phyloP scores from a whole-genome alignment of 2,113 vertebrate genomes.

The Oncorhynchus keta region DNA sequence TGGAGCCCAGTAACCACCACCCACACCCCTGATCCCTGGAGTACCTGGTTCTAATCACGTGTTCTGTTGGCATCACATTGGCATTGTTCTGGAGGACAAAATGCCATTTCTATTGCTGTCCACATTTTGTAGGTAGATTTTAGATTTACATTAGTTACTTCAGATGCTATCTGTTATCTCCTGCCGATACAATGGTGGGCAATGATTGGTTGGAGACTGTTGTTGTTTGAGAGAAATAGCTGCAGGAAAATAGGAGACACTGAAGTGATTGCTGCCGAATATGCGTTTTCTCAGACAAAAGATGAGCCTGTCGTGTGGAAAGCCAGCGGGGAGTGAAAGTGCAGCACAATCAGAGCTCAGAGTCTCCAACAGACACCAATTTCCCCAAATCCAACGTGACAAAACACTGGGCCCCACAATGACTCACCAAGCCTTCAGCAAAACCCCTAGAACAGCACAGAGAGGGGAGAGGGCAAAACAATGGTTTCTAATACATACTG shows the following conservation, averaged over 20 bases:
- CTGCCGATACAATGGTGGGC: background rate
- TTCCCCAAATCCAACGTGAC: too few relatives aligned
- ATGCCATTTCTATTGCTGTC: background rate
- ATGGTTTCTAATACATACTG: too few relatives aligned
- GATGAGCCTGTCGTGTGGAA: slow-evolving; percentile 37
- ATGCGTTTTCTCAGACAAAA: slow-evolving; percentile 45
- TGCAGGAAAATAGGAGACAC: background rate
- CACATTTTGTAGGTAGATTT: background rate
- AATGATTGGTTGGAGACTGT: slow-evolving; percentile 16
- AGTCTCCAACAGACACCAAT: background rate
- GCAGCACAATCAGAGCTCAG: background rate
- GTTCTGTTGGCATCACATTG: background rate
- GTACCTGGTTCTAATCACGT: background rate
- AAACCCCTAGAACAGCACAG: background rate
- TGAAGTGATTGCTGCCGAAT: slow-evolving; percentile 18
- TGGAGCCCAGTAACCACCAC: background rate
- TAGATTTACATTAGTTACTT: background rate
- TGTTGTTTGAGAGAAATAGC: background rate
- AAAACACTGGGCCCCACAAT: too few relatives aligned
- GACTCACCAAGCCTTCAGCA: background rate
- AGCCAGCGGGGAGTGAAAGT: slow-evolving; percentile 1
- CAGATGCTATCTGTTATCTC: background rate
- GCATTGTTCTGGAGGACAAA: background rate
- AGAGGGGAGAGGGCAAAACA: background rate
- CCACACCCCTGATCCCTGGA: slow-evolving; percentile 12